Evolutionary conservation across 2,888 invertebrate genomes (phyloP).

Genomic region (Timandra comae): DNA sequence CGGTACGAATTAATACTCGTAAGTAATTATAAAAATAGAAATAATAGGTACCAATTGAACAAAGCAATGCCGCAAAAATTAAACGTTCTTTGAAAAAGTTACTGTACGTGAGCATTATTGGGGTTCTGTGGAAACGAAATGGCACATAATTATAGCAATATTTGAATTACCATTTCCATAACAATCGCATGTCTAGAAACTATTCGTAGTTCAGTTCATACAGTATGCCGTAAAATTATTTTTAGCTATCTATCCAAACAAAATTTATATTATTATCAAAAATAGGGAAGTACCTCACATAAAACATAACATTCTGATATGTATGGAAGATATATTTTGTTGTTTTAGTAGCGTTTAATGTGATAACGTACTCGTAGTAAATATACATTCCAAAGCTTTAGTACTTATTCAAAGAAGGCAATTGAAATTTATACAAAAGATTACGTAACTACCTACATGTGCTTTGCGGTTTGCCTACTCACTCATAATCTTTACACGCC

Average conservation of each 20-base stretch:
- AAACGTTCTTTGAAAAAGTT: conserved; percentile 40
- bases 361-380: no score
- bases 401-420: no score
- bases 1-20: no score
- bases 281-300: no score
- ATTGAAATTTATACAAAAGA: no score
- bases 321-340: no score
- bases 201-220: conserved; percentile 40
- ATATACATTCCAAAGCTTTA: no score
- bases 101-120: conserved; percentile 53
- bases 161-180: conserved; percentile 62
- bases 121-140: conserved; percentile 54
- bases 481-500: no score
- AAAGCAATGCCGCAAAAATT: conserved; percentile 25
- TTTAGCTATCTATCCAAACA: conserved; percentile 37
- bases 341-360: no score
- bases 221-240: conserved; percentile 45
- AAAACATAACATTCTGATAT: no score
- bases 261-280: conserved; percentile 14
- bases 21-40: conserved; percentile 6
- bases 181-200: conserved; percentile 60
- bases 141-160: conserved; percentile 65
- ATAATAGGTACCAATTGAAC: conserved; percentile 8
- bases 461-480: no score
- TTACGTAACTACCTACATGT: no score